Conservation (phyloP, 2,888 invertebrate species). For the Lasioglossum figueresi region DNA sequence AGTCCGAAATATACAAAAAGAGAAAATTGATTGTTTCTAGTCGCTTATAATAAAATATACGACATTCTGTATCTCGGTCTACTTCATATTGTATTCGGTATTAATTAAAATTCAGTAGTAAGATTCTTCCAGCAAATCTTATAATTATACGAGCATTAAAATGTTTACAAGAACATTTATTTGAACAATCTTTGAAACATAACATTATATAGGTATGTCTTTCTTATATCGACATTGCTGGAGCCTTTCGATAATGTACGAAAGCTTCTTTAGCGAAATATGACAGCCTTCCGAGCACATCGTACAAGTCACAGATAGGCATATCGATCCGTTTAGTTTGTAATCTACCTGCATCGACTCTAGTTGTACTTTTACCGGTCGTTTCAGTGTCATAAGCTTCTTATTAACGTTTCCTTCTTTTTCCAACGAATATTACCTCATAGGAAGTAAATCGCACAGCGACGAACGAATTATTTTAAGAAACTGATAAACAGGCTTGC, state of each 20-base stretch:
- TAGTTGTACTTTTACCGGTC: slow-evolving; percentile 47
- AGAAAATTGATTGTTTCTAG: neutral
- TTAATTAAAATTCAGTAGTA: neutral
- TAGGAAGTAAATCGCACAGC: neutral
- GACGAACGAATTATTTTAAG: neutral
- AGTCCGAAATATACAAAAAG: neutral
- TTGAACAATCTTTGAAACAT: neutral
- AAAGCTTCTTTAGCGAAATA: neutral
- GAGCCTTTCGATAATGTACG: neutral
- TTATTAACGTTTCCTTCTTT: slow-evolving; percentile 29
- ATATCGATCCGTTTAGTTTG: slow-evolving; percentile 74
- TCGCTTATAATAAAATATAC: neutral
- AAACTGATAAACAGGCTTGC: neutral
- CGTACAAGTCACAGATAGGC: slow-evolving; percentile 6
- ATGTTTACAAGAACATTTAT: neutral
- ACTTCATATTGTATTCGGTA: neutral
- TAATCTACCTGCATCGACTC: slow-evolving; percentile 73
- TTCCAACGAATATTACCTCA: neutral
- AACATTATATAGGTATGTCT: neutral
- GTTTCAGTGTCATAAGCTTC: slow-evolving; percentile 39
- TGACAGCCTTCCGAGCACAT: neutral
- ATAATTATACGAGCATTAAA: neutral
- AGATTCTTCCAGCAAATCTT: neutral
- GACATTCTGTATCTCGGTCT: neutral
- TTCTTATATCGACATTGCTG: neutral